These are phyloP conservation scores for Enteromius mattozi DNA, from an alignment of 2,797 vertebrate genomes.

Conservation along the genomic window DNA sequence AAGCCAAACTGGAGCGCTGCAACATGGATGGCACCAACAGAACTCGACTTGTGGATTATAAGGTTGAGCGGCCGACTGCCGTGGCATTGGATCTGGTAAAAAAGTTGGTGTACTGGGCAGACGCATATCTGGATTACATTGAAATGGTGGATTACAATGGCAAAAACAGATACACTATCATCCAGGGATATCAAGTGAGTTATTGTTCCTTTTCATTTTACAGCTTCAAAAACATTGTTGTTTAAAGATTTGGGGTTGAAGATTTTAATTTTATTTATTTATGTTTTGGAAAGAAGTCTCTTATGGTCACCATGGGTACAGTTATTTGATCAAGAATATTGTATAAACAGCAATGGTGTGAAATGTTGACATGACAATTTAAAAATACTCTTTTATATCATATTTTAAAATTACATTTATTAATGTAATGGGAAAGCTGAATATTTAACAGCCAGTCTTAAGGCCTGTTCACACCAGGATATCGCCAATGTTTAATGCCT, in stretches of 20 bases:
- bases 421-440: neutral
- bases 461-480: no score
- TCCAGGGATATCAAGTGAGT: slow-evolving; percentile 91
- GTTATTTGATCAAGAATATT: neutral
- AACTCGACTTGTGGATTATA: slow-evolving; percentile 88
- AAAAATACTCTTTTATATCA: neutral
- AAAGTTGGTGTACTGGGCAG: slow-evolving; percentile 96
- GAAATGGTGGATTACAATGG: slow-evolving; percentile 95
- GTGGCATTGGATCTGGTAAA: slow-evolving; percentile 90
- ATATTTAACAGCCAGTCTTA: neutral
- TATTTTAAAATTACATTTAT: neutral
- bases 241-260: neutral
- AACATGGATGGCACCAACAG: slow-evolving; percentile 97
- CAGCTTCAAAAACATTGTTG: neutral
- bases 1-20: slow-evolving; percentile 94
- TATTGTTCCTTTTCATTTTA: slow-evolving; percentile 15
- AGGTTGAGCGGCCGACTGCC: slow-evolving; percentile 90
- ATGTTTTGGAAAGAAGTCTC: neutral
- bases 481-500: no score
- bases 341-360: neutral
- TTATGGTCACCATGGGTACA: neutral
- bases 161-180: slow-evolving; percentile 85
- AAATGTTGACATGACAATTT: neutral
- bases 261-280: neutral
- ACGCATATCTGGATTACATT: slow-evolving; percentile 91